Evolutionary conservation across 2,888 invertebrate genomes (phyloP).

Genomic region (Choristoneura rosaceana): DNA sequence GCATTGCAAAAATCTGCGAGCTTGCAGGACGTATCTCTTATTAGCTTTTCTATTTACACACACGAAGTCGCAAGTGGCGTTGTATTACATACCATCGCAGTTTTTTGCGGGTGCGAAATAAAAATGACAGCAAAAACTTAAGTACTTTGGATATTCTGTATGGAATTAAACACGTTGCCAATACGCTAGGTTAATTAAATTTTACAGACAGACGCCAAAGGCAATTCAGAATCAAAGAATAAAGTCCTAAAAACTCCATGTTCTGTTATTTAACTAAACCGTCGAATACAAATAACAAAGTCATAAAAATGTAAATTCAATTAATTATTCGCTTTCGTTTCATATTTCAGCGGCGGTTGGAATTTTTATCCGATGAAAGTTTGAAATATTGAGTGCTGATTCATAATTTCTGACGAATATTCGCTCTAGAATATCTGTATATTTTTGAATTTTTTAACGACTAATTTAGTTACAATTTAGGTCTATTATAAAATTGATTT

Average conservation of each 20-base stretch:
- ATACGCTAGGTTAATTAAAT: no score
- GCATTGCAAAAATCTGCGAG: no score
- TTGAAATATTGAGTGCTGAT: slow-evolving; percentile 62
- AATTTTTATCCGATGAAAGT: slow-evolving; percentile 60
- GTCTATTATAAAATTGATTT: not conserved
- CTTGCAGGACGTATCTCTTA: no score
- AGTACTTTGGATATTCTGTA: no score
- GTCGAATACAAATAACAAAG: slow-evolving; percentile 36
- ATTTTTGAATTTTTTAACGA: slow-evolving; percentile 11
- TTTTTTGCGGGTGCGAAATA: no score
- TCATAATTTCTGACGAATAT: slow-evolving; percentile 52
- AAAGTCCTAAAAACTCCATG: slow-evolving; percentile 12
- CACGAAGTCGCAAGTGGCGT: no score
- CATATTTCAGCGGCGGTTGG: slow-evolving; percentile 54
- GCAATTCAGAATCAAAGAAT: not conserved
- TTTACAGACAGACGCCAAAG: no score
- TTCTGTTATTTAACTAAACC: slow-evolving; percentile 33
- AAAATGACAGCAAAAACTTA: no score
- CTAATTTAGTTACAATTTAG: slow-evolving; percentile 16
- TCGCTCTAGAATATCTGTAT: slow-evolving; percentile 13
- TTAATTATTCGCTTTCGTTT: slow-evolving; percentile 44
- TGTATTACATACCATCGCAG: no score
- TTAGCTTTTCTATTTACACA: no score
- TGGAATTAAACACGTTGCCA: no score
- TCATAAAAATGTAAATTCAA: slow-evolving; percentile 42